A percentile compares a stretch with the other conserved stretches of the same genome.
phyloP scores from a whole-genome alignment of 2,888 invertebrate species.

The Drosophila diplacantha region DNA sequence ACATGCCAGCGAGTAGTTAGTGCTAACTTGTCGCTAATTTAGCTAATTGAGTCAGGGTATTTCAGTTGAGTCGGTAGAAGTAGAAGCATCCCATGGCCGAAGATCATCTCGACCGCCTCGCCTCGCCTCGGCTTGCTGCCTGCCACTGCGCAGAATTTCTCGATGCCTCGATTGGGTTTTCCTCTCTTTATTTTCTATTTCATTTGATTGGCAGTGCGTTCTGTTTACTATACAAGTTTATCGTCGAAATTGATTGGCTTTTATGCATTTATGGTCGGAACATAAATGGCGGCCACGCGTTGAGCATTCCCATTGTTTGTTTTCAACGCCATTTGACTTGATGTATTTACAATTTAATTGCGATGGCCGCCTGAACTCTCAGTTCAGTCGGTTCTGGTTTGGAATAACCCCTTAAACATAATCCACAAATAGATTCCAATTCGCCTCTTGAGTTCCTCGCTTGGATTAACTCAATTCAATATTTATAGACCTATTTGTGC shows the following conservation, averaged over 20 bases:
- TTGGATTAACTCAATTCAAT: constrained; percentile 53
- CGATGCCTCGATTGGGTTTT: constrained; percentile 25
- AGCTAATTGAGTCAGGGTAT: constrained; percentile 59
- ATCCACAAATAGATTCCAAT: constrained; percentile 32
- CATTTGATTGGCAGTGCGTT: constrained; percentile 44
- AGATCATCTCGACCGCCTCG: constrained; percentile 33
- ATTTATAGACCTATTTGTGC: constrained; percentile 51
- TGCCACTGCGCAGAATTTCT: constrained; percentile 22
- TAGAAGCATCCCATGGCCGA: constrained; percentile 28
- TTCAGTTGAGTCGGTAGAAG: constrained; percentile 36
- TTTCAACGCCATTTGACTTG: constrained; percentile 35
- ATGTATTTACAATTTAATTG: constrained; percentile 44
- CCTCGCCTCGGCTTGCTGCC: constrained; percentile 13
- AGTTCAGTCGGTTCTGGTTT: neutral
- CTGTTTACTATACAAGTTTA: constrained; percentile 42
- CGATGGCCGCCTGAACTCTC: constrained; percentile 14
- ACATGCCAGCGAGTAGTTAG: constrained; percentile 32
- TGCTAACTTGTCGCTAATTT: constrained; percentile 60
- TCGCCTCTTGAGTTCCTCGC: constrained; percentile 25
- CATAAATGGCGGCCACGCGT: constrained; percentile 44
- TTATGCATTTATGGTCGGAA: constrained; percentile 37
- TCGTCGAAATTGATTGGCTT: constrained; percentile 45
- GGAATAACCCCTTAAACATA: constrained; percentile 21
- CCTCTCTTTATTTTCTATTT: constrained; percentile 37
- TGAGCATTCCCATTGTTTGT: constrained; percentile 18